Evolutionary conservation across 2,797 vertebrate genomes (phyloP), one percentile per base, ranked within the genome.

Genomic region (Hirundo rustica): DNA sequence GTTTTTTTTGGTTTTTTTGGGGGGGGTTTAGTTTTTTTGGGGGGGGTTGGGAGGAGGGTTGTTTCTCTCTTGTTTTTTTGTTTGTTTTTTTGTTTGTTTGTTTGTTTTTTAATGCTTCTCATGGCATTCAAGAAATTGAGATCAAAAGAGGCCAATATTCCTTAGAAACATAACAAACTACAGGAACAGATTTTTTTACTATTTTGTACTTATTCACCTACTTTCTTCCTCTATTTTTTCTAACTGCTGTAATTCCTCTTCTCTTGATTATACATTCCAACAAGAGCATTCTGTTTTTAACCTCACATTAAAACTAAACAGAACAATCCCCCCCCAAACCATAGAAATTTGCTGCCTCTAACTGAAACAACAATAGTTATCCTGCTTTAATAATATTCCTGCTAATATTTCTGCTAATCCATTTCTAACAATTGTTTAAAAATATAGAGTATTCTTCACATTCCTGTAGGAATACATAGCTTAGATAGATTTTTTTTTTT

Each of bases 181-280:
- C 9, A 73, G 9, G 9, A 27, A 32, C 2, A 71, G 10, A 32
- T 66, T 74, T 72, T 72, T 51, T 7, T 50, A 65, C 3, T 21
- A 32, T 54, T 54, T 54, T 54, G 51, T 54, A 54, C 7, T 22
- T 65, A 42, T 72, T 71, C 9, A 64, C 12, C 15, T 55, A 58
- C 13, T 81, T 68, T 3, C 1, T 12, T 38, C 7, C 9, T 73
- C 4, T 70, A 0, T 53, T 67, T 79, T 70, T 79, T 70, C 9
- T 34, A 65, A 61, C 12, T 85, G n/a, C n/a, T 95, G 23, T 85
- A 84, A 86, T 76, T 91, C 16, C 26, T 68, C 47, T 64, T 88
- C 20, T 91, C 21, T 86, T 57, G 25, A 32, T 87, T 68, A 61
- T 75, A 21, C 32, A 68, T 40, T 76, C 11, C 65, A 84, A 79